phyloP scores from a whole-genome alignment of 2,888 invertebrate species.

The Pollenia angustigena region DNA sequence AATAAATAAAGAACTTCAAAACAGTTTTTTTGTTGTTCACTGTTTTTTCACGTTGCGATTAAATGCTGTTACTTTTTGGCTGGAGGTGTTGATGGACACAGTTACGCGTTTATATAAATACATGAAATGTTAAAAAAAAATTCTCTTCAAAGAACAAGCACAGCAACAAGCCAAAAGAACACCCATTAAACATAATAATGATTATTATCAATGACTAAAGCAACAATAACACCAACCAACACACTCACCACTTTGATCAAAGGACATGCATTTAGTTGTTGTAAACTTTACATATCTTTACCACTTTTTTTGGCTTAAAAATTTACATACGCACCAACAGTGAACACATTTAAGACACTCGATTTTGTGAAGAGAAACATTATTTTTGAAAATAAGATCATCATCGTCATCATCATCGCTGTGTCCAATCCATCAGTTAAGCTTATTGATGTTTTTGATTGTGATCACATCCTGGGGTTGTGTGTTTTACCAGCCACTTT shows the following conservation, averaged over 20 bases:
- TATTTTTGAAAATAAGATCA: not conserved
- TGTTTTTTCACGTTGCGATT: conserved; percentile 53
- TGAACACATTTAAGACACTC: not conserved
- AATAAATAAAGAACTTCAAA: conserved; percentile 53
- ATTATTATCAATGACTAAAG: conserved; percentile 39
- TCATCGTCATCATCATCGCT: conserved; percentile 50
- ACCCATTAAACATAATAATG: conserved; percentile 69
- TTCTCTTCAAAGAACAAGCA: conserved; percentile 21
- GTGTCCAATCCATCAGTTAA: conserved; percentile 72
- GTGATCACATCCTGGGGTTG: conserved; percentile 69
- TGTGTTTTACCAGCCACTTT: conserved; percentile 71
- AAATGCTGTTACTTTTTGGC: conserved; percentile 62
- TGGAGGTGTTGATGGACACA: conserved; percentile 73
- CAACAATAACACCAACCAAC: conserved; percentile 50
- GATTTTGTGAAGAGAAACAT: not conserved
- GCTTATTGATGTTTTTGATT: conserved; percentile 74
- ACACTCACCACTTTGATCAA: conserved; percentile 43
- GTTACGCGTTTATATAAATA: conserved; percentile 73
- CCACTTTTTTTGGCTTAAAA: not conserved
- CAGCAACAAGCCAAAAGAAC: conserved; percentile 65
- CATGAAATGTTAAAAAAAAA: conserved; percentile 44
- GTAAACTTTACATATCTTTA: conserved; percentile 19
- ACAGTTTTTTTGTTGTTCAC: conserved; percentile 15
- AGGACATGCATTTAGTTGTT: conserved; percentile 48
- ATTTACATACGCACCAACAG: conserved; percentile 46